Base-by-base conservation (phyloP, 2,888 invertebrate species). In the Eupeodes luniger region DNA sequence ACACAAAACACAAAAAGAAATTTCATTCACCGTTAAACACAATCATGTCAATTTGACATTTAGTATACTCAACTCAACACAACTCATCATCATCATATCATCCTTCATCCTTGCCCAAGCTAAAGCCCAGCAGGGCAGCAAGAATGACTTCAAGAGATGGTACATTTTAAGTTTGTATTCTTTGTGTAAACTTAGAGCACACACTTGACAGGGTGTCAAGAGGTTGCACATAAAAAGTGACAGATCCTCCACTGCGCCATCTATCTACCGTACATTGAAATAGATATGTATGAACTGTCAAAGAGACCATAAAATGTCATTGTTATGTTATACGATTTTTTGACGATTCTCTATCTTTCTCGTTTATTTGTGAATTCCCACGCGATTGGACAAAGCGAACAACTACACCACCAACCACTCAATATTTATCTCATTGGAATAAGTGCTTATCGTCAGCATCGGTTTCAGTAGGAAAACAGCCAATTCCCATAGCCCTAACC, bases 381-480 rank as follows among this genome's bases (percentile, higher is more conserved):
- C 40, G 34, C 40, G 34, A 49, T 10, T 34, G 5, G 9, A 34
- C 19, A 51, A 51, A 51, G 19, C 77, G 44, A 40, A 66, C 72
- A 72, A 19, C 40, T 12, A 11, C 34, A 47, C 27, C 12, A 27
- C 40, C 47, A 62, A 66, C 64, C 77, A 70, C 40, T 57, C 44
- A 66, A 44, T 49, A 53, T n/a, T 57, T 44, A 61, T 53, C 57
- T 62, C 69, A 69, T 55, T 57, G 12, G 19, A 79, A 78, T 86
- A 86, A 82, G 82, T 86, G 82, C 82, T 83, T 83, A 70, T 55
- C 70, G 19, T 6, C 16, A 40, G 34, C 55, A 40, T 70, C 55
- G 16, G 40, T 12, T 40, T 55, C 40, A 19, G 11, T 12, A 47
- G 14, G 5, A 19, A 66, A 27, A 66, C 47, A 66, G 47, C 14